Percentiles rank a stretch among this genome's conserved stretches.
phyloP scores from a whole-genome alignment of 2,113 vertebrate species.

The crab-eating macaque (Macaca fascicularis) region T2T-MFA8v1.1 NC_088386.1:127949501-127950000 shows the following conservation, averaged over 20 bases:
- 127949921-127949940: conserved; percentile 1
- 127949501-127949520: too few relatives aligned
- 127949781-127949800: not conserved
- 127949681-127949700: not conserved
- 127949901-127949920: not conserved
- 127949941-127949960: not conserved
- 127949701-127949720: not conserved
- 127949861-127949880: not conserved
- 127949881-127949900: not conserved
- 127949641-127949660: not conserved
- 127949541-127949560: not conserved
- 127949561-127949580: not conserved
- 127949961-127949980: not conserved
- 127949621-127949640: not conserved
- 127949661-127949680: not conserved
- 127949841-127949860: not conserved
- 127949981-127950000: not conserved
- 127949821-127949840: not conserved
- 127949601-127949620: not conserved
- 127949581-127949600: not conserved
- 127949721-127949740: not conserved
- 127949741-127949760: not conserved
- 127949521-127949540: not conserved
- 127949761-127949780: not conserved
- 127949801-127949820: not conserved